Percentiles rank a stretch among this genome's conserved stretches.
Conservation (phyloP, 2,113 vertebrate species). For the Hippocampus mohnikei region DNA sequence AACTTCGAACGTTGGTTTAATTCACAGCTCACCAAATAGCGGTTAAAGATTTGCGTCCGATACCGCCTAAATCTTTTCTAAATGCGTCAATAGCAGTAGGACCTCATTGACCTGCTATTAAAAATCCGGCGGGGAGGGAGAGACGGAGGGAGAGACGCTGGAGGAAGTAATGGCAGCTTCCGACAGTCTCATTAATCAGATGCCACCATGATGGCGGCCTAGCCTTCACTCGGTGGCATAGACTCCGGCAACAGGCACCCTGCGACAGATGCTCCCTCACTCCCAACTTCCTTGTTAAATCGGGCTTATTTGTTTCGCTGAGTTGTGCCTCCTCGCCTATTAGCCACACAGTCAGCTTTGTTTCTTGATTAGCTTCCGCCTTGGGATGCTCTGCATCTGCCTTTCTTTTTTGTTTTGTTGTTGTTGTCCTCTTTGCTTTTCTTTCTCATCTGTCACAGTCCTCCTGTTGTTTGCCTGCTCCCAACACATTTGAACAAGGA, state of each 20-base stretch:
- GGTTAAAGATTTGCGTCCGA: neutral
- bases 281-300: neutral
- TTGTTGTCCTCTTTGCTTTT: conserved; percentile 2
- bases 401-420: neutral
- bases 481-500: conserved; percentile 63
- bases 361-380: conserved; percentile 6
- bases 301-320: conserved; percentile 22
- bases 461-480: conserved; percentile 25
- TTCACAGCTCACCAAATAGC: neutral
- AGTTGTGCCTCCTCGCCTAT: conserved; percentile 27
- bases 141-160: conserved; percentile 43
- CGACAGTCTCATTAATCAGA: conserved; percentile 52
- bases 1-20: neutral
- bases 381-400: conserved; percentile 3
- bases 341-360: conserved; percentile 21
- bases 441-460: conserved; percentile 16
- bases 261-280: neutral
- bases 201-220: conserved; percentile 19
- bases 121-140: conserved; percentile 20
- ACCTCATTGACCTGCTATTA: conserved; percentile 26
- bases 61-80: conserved; percentile 12
- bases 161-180: conserved; percentile 34
- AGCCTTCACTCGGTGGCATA: conserved; percentile 28
- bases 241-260: neutral
- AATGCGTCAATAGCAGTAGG: conserved; percentile 3